Conservation (phyloP, 2,888 invertebrate genomes). For the Microctonus aethiopoides region DNA sequence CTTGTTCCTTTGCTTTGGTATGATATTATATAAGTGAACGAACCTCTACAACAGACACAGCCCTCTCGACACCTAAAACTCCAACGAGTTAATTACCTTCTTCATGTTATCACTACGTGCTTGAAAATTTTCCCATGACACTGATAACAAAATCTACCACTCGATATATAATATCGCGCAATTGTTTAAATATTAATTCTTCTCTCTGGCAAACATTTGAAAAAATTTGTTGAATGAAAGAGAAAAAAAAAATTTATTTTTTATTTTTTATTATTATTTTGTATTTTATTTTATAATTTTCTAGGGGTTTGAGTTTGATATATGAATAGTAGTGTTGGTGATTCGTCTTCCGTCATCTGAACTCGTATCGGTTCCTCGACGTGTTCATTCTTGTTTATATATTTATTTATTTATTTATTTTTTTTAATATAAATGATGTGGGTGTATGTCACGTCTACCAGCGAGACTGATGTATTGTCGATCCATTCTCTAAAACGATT, state of each 20-base stretch:
- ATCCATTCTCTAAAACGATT: not conserved
- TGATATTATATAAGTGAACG: slow-evolving; percentile 8
- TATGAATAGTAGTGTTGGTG: slow-evolving; percentile 52
- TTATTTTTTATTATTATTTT: not conserved
- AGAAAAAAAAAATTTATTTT: not conserved
- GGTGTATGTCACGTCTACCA: not conserved
- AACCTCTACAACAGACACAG: not conserved
- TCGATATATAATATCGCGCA: not conserved
- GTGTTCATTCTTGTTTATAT: no score
- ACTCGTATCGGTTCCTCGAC: slow-evolving; percentile 52
- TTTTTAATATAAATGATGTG: not conserved
- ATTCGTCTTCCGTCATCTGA: slow-evolving; percentile 61
- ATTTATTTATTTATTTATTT: no score
- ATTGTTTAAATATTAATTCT: not conserved
- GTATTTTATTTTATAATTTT: not conserved
- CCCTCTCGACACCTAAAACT: slow-evolving; percentile 10
- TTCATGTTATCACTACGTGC: not conserved
- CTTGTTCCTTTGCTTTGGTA: slow-evolving; percentile 47
- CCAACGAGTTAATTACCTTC: not conserved
- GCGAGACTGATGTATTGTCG: not conserved
- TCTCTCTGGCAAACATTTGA: not conserved
- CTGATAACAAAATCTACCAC: not conserved
- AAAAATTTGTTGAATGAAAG: not conserved
- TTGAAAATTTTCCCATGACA: not conserved
- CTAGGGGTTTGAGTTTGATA: not conserved